Base-by-base conservation (phyloP, 2,888 invertebrate species). In the Cinara cedri region DNA sequence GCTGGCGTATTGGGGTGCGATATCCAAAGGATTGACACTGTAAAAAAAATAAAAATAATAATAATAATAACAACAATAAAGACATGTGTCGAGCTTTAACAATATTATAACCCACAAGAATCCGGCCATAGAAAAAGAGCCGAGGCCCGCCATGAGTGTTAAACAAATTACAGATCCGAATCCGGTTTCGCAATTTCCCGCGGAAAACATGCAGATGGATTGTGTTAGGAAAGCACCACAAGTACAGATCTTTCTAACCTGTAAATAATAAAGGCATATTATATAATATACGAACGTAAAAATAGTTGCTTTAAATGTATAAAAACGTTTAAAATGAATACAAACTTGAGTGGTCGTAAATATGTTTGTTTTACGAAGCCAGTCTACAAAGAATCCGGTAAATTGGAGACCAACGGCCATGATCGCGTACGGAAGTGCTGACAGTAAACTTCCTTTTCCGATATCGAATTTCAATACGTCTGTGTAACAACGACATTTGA, bases 101-200 rank as follows among this genome's bases (percentile, higher is more conserved):
- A 34, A 34, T 34, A 6, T 34, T 34, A 34, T 34, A n/a, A n/a
- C n/a, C n/a, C n/a, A 93, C 93, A 93, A 91, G 85, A 94, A 95
- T 60, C 96, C 96, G 9, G 95, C 92, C 95, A 96, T 96, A 0
- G 96, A 94, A 85, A 96, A 95, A 0, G 96, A 94, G 0, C 97
- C 96, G 1, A 96, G 87, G 0, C 96, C 96, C 0, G 96, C 95
- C 0, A 96, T 95, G 68, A 95, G 88, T 0, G 95, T 93, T 49
- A 97, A 89, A 85, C 91, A 95, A n/a, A 91, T 88, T n/a, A 95
- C 88, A 60, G 93, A 91, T 55, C 90, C 90, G 0, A 88, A 87
- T 19, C 92, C 89, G 1, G 91, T 88, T 49, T 90, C 85, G 4
- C 93, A 87, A 84, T 92, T 94, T 1, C 94, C 93, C 0, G 95